Conservation (phyloP, 2,888 invertebrate species). For the Thymelicus sylvestris region DNA sequence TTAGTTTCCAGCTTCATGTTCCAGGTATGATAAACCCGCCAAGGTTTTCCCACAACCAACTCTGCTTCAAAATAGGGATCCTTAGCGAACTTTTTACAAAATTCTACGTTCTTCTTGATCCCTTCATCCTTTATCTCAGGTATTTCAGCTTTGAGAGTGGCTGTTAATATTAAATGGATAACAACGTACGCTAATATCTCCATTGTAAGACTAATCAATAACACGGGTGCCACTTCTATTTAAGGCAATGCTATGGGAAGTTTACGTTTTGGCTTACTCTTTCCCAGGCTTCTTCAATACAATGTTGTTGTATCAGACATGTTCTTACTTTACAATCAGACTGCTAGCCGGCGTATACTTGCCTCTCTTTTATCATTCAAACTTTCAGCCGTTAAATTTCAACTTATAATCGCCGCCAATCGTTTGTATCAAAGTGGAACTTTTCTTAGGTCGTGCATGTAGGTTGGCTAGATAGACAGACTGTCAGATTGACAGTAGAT, state of each 20-base stretch:
- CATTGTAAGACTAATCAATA: conserved; percentile 9
- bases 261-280: conserved; percentile 1
- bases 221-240: neutral
- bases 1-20: conserved; percentile 56
- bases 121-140: neutral
- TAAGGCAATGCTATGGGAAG: conserved; percentile 8
- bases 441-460: no score
- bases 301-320: conserved; percentile 12
- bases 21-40: conserved; percentile 71
- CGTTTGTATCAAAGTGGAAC: no score
- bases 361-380: no score
- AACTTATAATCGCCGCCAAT: no score
- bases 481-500: no score
- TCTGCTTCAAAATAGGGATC: conserved; percentile 66
- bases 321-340: neutral
- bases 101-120: conserved; percentile 42
- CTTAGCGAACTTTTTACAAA: conserved; percentile 53
- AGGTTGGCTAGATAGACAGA: no score
- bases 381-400: no score
- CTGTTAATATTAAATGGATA: neutral
- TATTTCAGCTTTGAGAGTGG: neutral
- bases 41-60: conserved; percentile 57
- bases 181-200: conserved; percentile 1
- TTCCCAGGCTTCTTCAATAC: conserved; percentile 10
- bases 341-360: no score